Evolutionary conservation across 2,888 invertebrate genomes (phyloP).

Genomic region (Spodoptera littoralis): DNA sequence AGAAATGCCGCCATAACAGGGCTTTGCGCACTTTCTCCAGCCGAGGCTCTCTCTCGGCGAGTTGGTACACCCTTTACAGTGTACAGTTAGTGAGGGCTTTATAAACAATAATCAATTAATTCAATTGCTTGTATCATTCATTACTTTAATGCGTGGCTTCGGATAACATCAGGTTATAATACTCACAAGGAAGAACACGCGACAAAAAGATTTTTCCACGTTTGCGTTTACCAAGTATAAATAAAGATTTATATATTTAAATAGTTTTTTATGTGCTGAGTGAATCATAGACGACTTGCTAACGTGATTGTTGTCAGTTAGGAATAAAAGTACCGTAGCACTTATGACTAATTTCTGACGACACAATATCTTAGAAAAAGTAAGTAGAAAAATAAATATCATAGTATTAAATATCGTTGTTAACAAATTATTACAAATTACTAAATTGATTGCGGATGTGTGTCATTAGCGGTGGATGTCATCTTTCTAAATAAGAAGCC

Average conservation of each 20-base stretch:
- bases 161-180: constrained; percentile 5
- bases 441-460: constrained; percentile 32
- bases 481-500: constrained; percentile 24
- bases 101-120: constrained; percentile 48
- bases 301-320: constrained; percentile 14
- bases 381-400: not conserved
- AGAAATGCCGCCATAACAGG: constrained; percentile 85
- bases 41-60: constrained; percentile 67
- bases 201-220: constrained; percentile 5
- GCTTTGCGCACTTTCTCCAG: constrained; percentile 82
- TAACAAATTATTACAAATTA: constrained; percentile 17
- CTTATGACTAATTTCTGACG: constrained; percentile 18
- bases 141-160: constrained; percentile 10
- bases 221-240: constrained; percentile 10
- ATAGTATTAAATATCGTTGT: not conserved
- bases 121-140: constrained; percentile 18
- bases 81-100: constrained; percentile 56
- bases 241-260: constrained; percentile 4
- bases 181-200: not conserved
- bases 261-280: constrained; percentile 17
- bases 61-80: constrained; percentile 65
- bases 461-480: constrained; percentile 32
- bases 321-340: constrained; percentile 25
- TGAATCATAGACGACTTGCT: constrained; percentile 28
- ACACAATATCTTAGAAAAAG: constrained; percentile 7